These are phyloP conservation scores for Oreochromis aureus DNA, from an alignment of 2,113 vertebrate species.

Conservation along the genomic window DNA sequence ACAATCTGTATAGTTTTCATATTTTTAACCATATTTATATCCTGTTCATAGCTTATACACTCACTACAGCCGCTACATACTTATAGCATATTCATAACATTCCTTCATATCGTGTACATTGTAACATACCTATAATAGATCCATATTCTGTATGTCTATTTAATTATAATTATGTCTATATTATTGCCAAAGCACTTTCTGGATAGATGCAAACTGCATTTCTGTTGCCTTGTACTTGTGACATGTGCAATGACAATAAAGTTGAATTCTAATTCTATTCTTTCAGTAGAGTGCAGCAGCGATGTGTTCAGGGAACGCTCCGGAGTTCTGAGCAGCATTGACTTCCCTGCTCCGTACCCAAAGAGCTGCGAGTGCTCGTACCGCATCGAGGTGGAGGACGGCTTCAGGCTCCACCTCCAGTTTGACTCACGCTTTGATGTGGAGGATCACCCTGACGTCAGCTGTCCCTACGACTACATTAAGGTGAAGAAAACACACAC, in stretches of 20 bases:
- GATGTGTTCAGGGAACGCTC: slow-evolving; percentile 83
- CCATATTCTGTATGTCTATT: neutral
- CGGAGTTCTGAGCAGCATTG: slow-evolving; percentile 78
- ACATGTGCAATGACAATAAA: neutral
- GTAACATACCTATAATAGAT: neutral
- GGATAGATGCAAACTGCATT: neutral
- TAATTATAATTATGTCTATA: neutral
- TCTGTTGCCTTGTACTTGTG: neutral
- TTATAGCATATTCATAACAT: neutral
- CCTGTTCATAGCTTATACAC: neutral
- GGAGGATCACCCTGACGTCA: slow-evolving; percentile 89
- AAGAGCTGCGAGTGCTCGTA: slow-evolving; percentile 90
- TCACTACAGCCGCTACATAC: neutral
- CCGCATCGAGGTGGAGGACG: slow-evolving; percentile 82
- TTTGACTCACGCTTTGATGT: slow-evolving; percentile 88
- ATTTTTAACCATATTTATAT: accelerated
- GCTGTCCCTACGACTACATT: slow-evolving; percentile 90
- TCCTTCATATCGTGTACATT: neutral
- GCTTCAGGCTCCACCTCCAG: slow-evolving; percentile 81
- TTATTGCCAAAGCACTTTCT: neutral
- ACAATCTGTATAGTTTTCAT: too few relatives aligned
- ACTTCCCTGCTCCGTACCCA: slow-evolving; percentile 88
- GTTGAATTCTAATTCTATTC: neutral
- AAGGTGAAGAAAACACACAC: slow-evolving; percentile 73
- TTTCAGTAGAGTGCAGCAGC: slow-evolving; percentile 88